Evolutionary conservation across 2,797 vertebrate species (phyloP), one percentile per base, ranked within the genome.

Genomic region (Takifugu rubripes): DNA sequence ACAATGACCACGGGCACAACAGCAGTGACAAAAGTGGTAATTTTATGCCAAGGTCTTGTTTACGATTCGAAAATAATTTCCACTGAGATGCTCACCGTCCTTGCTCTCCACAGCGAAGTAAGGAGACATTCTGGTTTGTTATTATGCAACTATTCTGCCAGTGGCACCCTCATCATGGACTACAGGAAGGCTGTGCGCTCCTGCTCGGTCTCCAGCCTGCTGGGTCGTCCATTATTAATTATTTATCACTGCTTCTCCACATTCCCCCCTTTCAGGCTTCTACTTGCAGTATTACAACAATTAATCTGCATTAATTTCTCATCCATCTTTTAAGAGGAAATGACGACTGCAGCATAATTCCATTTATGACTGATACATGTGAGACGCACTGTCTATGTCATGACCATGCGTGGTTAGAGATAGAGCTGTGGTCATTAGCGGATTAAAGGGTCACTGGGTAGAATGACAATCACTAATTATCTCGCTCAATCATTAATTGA

Each of bases 61-160:
- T 79, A 74, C 62, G 70, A 82, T 74, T 75, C 68, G 72, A 67
- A 81, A 80, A 83, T 77, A 78, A 78, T 82, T 78, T 69, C 51
- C 76, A 82, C 52, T 46, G 68, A 84, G 83, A 83, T 81, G n/a
- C 63, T 81, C 80, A 77, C 77, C 78, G 81, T 82, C 81, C 86
- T 87, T 80, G 79, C 64, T 77, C 75, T 84, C 63, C 75, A 80
- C 54, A 53, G 63, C 63, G 60, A 68, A 78, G 77, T 71, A 77
- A 77, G 62, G 78, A 64, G 66, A 81, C 78, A 70, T 79, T 71
- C 53, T 62, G 52, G 56, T 64, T 59, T 66, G 64, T 82, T 78
- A 60, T 81, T 84, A 50, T 72, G 64, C 56, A 74, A 76, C 53
- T 70, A 70, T 68, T 75, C 63, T 77, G 79, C 78, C 82, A 67